Base-by-base conservation (phyloP, 2,888 invertebrate species). In the Cataglyphis albicans region DNA sequence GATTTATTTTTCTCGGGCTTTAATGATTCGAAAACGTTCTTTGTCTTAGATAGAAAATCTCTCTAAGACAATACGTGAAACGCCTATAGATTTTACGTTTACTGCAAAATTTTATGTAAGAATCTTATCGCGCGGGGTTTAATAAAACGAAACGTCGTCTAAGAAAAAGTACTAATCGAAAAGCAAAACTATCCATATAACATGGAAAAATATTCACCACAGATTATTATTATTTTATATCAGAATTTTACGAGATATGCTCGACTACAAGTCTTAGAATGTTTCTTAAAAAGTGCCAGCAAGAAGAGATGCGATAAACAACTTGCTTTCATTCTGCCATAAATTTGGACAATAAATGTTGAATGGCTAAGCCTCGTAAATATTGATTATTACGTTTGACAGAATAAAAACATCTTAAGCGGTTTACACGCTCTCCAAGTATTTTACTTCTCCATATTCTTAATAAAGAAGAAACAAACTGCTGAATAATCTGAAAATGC, bases 191-290 rank as follows among this genome's bases (percentile, higher is more conserved):
- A 67, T 67, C 76, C 57, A n/a, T 55, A 55, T 29, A 15, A 41
- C 75, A 5, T 21, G 52, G 12, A 55, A 67, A 67, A 67, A 67
- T 76, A 57, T 76, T 76, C 67, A 67, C 10, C 15, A 55, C 15
- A 55, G 67, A n/a, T 67, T 76, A 67, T 76, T 55, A 76, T 52
- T 55, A 76, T 52, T 52, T 52, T 65, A 75, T 29, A 64, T 52
- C 29, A 57, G n/a, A 29, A 76, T 67, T 76, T 76, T 67, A 67
- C 15, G 76, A 67, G 57, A 29, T 41, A 41, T 44, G 55, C 57
- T 57, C 29, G 29, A 52, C 65, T 38, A 65, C 52, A 65, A 38
- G 52, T 64, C 15, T 67, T n/a, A 41, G 41, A 57, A 67, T 25
- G 76, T n/a, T 12, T 32, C 32, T 52, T 64, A 64, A 64, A 75